A percentile compares a stretch with the other conserved stretches of the same genome.
These are phyloP conservation scores for Enteromius viviparus DNA, from an alignment of 2,797 vertebrate genomes.

Conservation along the genomic window DNA sequence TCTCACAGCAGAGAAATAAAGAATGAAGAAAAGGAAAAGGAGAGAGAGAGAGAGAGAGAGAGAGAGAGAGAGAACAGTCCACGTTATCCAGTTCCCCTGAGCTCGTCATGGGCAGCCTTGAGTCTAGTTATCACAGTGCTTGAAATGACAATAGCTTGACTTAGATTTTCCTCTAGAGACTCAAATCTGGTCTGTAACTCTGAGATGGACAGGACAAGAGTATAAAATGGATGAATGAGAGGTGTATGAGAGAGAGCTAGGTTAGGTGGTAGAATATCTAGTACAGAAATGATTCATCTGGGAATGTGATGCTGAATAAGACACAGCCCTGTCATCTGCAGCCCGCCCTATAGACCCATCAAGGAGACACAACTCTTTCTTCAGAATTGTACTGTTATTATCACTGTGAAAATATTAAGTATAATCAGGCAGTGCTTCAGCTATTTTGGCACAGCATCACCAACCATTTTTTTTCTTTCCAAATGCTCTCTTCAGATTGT, in stretches of 20 bases:
- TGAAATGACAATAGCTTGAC: constrained; percentile 84
- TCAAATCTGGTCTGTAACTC: constrained; percentile 76
- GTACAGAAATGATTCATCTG: constrained; percentile 68
- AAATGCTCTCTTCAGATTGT: neutral
- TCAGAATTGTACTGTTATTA: neutral
- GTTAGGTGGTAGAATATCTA: constrained; percentile 37
- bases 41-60: neutral
- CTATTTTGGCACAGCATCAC: neutral
- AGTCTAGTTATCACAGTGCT: constrained; percentile 79
- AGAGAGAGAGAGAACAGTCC: constrained; percentile 5
- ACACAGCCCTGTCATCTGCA: constrained; percentile 78
- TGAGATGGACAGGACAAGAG: constrained; percentile 54
- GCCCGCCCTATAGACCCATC: constrained; percentile 45
- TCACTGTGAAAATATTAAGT: neutral
- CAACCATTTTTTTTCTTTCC: too few species aligned
- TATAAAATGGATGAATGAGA: constrained; percentile 57
- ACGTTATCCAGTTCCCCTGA: constrained; percentile 72
- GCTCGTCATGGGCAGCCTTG: constrained; percentile 75
- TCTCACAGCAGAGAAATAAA: constrained; percentile 61
- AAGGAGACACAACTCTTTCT: constrained; percentile 24
- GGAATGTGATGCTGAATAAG: constrained; percentile 73
- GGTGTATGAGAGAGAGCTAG: constrained; percentile 20
- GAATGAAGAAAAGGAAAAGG: constrained; percentile 12
- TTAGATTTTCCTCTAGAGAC: constrained; percentile 77
- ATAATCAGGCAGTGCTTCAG: neutral